phyloP scores from a whole-genome alignment of 1,140 invertebrate genomes.

The Drosophila elegans region DNA sequence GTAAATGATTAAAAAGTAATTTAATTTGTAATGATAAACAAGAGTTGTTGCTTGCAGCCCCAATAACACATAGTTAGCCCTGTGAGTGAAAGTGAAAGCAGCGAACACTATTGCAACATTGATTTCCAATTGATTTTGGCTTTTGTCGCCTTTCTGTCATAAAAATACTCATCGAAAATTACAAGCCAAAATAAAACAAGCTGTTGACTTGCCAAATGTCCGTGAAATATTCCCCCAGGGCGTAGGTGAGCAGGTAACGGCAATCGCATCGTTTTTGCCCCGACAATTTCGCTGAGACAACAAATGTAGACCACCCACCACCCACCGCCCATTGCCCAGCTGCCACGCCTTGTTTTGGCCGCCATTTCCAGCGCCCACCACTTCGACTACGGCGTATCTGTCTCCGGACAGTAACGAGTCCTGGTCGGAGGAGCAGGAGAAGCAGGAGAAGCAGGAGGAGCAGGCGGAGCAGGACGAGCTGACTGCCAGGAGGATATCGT shows the following conservation, averaged over 20 bases:
- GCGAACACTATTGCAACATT: constrained; percentile 57
- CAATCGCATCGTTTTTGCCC: constrained; percentile 70
- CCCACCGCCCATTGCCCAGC: constrained; percentile 1
- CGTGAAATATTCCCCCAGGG: constrained; percentile 81
- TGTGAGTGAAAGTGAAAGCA: constrained; percentile 9
- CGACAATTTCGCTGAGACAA: constrained; percentile 75
- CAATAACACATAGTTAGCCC: background rate
- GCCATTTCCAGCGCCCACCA: background rate
- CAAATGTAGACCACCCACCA: constrained; percentile 54
- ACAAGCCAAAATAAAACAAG: constrained; percentile 78
- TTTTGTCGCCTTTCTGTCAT: constrained; percentile 65
- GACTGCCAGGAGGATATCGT: constrained; percentile 75
- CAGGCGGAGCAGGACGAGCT: constrained; percentile 10
- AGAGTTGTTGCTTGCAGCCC: too few relatives aligned
- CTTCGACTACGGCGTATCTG: constrained; percentile 18
- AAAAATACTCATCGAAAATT: constrained; percentile 82
- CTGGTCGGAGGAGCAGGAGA: constrained; percentile 28
- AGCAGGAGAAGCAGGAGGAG: constrained; percentile 1
- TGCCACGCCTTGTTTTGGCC: constrained; percentile 39
- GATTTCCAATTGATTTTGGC: constrained; percentile 80
- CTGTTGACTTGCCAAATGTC: constrained; percentile 83
- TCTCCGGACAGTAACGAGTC: constrained; percentile 71
- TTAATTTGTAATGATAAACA: too few relatives aligned
- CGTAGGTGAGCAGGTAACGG: constrained; percentile 81
- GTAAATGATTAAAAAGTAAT: too few relatives aligned